phyloP scores from a whole-genome alignment of 2,888 invertebrate species.

The Calameuta pallipes region DNA sequence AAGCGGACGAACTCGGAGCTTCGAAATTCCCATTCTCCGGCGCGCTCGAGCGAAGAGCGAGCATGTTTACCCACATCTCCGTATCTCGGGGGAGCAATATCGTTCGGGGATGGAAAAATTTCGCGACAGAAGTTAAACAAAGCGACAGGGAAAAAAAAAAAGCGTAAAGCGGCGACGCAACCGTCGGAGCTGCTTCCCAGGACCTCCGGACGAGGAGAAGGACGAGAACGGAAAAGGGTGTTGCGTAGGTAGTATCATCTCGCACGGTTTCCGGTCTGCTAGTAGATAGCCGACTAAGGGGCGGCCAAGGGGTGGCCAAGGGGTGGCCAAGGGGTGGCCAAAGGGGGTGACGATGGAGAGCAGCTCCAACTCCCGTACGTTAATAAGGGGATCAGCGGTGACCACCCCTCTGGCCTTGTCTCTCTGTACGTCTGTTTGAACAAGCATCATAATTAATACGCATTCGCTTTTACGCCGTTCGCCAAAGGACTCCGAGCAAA shows the following conservation, averaged over 20 bases:
- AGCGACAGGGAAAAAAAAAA: slow-evolving; percentile 40
- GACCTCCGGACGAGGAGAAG: slow-evolving; percentile 16
- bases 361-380: slow-evolving; percentile 35
- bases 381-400: slow-evolving; percentile 51
- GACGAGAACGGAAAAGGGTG: slow-evolving; percentile 33
- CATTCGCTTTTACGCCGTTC: slow-evolving; percentile 46
- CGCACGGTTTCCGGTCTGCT: background rate
- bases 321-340: background rate
- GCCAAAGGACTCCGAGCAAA: background rate
- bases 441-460: slow-evolving; percentile 65
- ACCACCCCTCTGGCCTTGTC: slow-evolving; percentile 31
- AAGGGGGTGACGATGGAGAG: slow-evolving; percentile 17
- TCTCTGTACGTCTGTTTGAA: slow-evolving; percentile 59
- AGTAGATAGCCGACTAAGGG: background rate
- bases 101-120: slow-evolving; percentile 56
- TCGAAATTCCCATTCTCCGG: background rate
- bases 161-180: background rate
- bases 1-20: background rate
- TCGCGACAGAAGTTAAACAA: slow-evolving; percentile 63
- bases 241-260: background rate
- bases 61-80: slow-evolving; percentile 8
- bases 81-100: slow-evolving; percentile 60
- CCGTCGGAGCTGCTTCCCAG: background rate
- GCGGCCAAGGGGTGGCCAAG: background rate
- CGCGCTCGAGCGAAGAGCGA: background rate